Evolutionary conservation across 2,797 vertebrate species (phyloP).

Genomic region (Apogon hyalosoma): DNA sequence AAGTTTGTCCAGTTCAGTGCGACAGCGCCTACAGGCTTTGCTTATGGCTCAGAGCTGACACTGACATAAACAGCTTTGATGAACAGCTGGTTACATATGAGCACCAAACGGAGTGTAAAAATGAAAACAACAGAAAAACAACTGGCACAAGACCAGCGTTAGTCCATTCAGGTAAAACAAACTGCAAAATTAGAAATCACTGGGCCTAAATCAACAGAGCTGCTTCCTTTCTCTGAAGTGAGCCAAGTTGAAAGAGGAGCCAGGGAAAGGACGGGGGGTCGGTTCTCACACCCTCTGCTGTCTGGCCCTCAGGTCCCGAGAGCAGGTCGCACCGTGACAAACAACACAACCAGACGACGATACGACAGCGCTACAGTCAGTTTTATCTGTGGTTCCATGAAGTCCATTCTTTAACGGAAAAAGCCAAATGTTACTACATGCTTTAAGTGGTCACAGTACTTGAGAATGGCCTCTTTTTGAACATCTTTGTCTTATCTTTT

Average conservation of each 20-base stretch:
- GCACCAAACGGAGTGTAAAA: not conserved
- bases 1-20: no score
- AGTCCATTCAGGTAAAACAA: not conserved
- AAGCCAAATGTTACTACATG: no score
- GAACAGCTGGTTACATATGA: no score
- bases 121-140: slow-evolving; percentile 4
- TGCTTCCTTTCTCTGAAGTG: slow-evolving; percentile 37
- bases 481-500: no score
- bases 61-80: no score
- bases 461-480: no score
- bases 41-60: no score
- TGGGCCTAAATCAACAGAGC: slow-evolving; percentile 29
- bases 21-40: no score
- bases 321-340: slow-evolving; percentile 4
- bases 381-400: no score
- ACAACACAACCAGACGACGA: not conserved
- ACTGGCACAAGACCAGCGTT: not conserved
- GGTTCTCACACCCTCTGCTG: slow-evolving; percentile 56
- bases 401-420: no score
- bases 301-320: slow-evolving; percentile 22
- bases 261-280: slow-evolving; percentile 50
- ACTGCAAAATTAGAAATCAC: slow-evolving; percentile 6
- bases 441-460: no score
- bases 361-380: not conserved
- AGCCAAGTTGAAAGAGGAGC: slow-evolving; percentile 50